Base-by-base conservation (phyloP, 92 coral and sea anemone genomes). In the Actinostola sp. region DNA sequence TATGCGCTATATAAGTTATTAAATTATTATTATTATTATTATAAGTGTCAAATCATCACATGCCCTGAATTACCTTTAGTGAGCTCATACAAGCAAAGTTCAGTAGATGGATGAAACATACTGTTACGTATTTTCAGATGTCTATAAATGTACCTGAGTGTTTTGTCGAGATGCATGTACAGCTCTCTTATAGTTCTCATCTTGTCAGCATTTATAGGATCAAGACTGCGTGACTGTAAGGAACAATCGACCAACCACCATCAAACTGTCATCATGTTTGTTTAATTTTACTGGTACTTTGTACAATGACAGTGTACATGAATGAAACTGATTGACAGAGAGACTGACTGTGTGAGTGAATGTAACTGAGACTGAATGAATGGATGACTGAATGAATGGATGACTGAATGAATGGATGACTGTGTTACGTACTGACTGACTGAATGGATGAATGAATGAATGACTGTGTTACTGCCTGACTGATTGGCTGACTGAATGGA, bases 121-220 rank as follows among this genome's bases (percentile, higher is more conserved):
- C 21, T 3, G 14, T 0, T 6, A 0, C 12, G 31, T 2, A 7
- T 54, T 2, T 28, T 23, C 31, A 23, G 1, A 23, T 54, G 15
- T 2, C 45, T 7, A 62, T 33, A 3, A 34, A 23, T 27, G 21
- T 75, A 93, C 98, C 94, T 78, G 51, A 93, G 84, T 0, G 91
- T 88, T 54, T 90, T 91, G 79, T 93, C 98, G n/a, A 93, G 76
- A 34, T 77, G 66, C 26, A 84, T 57, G 46, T 90, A 89, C 9
- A 84, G 70, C 9, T 88, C 77, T 44, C 93, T 82, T 44, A 93
- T 93, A 1, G 80, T 95, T 42, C 80, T 90, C 96, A 93, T 90
- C 73, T 85, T 90, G 41, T 71, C 79, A 20, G 84, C 84, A 35
- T 87, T 90, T 35, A 84, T 61, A 23, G 97, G 98, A 76, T 93